Base-by-base conservation (phyloP, 2,797 vertebrate genomes). In the Leptatherina wallacei region DNA sequence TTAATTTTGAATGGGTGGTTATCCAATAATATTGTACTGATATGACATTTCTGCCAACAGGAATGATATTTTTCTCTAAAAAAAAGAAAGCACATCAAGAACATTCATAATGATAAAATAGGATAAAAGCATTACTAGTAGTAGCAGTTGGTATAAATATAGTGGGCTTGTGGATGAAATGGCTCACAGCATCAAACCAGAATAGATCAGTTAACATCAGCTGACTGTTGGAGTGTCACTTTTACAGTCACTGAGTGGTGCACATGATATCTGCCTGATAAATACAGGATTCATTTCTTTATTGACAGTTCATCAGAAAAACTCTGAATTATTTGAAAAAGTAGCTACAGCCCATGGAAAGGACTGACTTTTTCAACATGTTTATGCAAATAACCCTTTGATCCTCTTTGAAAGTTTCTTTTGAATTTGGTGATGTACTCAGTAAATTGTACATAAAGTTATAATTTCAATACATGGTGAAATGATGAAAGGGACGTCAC, bases 141-240 rank as follows among this genome's bases (percentile, higher is more conserved):
- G 70, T 56, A 55, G 27, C 51, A 30, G 54, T 30, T 73, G 65
- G 65, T 61, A 66, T 16, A 33, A 65, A 57, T 35, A 58, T 36
- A 36, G 18, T 30, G 52, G 9, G 16, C 18, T 75, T 49, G 67
- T 52, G 59, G 65, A 63, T 65, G 32, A 22, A 60, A 47, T 12
- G 20, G 65, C 42, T 60, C 32, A 8, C 20, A 64, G 59, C 13
- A 13, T 65, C 30, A 51, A 61, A 63, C 8, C 16, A 49, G 33
- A 79, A 61, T 62, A 52, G 62, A 71, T 82, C 56, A 49, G 70
- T 78, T 79, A 58, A 71, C 78, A 73, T 79, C 73, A 76, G 75
- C 77, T 79, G 72, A 75, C 36, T 11, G 7, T 2, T 29, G 18
- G 24, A 71, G n/a, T n/a, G n/a, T n/a, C n/a, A n/a, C n/a, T n/a